Conservation (phyloP, 2,888 invertebrate species). For the Synanthedon myopaeformis region DNA sequence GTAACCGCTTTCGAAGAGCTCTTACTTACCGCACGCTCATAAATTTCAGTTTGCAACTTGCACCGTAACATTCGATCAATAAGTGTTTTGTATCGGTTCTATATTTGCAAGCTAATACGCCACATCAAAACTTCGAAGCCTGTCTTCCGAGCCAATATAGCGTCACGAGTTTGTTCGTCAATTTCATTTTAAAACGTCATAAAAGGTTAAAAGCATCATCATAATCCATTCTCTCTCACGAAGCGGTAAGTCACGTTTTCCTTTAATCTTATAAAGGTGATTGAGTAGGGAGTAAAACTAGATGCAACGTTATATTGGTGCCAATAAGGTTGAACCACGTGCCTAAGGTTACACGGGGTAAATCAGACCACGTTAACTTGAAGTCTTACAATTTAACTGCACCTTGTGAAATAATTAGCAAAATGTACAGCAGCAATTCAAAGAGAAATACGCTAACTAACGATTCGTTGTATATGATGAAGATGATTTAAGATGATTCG, state of each 20-base stretch:
- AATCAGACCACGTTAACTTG: constrained; percentile 32
- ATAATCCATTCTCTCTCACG: background rate
- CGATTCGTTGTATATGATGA: too few species aligned
- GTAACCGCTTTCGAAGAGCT: constrained; percentile 49
- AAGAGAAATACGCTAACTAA: too few species aligned
- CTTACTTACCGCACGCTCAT: constrained; percentile 52
- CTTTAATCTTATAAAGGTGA: background rate
- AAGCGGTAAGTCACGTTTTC: background rate
- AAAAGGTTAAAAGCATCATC: background rate
- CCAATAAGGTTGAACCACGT: constrained; percentile 35
- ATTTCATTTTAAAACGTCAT: background rate
- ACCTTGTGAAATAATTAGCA: background rate
- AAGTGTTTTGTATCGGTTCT: constrained; percentile 66
- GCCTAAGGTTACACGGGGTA: constrained; percentile 38
- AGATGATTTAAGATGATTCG: too few species aligned
- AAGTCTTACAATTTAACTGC: constrained; percentile 12
- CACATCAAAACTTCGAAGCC: constrained; percentile 55
- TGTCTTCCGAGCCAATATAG: constrained; percentile 46
- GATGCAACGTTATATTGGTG: constrained; percentile 20
- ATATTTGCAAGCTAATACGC: constrained; percentile 67
- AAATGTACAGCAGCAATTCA: too few species aligned
- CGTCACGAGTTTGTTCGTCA: constrained; percentile 24
- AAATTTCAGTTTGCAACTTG: constrained; percentile 68
- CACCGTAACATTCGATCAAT: constrained; percentile 65
- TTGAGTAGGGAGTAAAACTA: constrained; percentile 6